Evolutionary conservation across 2,797 vertebrate species (phyloP), one percentile per base, ranked within the genome.

Genomic region (Huso huso): DNA sequence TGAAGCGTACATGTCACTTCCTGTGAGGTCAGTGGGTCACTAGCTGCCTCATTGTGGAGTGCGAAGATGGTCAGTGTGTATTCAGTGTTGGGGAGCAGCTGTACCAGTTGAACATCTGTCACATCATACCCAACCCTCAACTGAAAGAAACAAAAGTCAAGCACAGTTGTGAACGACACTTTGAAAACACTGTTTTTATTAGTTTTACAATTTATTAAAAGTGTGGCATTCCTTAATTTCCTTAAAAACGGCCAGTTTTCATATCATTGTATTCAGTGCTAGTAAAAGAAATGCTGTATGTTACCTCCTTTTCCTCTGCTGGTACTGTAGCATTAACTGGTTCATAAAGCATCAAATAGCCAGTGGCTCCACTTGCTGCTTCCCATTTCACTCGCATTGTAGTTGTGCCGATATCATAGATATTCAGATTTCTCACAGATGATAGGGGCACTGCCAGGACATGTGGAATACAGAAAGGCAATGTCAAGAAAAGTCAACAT

Each of bases 351-450:
- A 99, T 69, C 64, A 80, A 74, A 75, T 97, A 99, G 60, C 92
- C 92, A 0, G 87, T 93, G 64, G 94, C 94, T 2, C 90, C 92
- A 3, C 1, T 73, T 0, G 85, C 90, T 48, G 78, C 74, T 64
- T 90, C 86, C 96, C 96, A 98, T 10, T 80, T 87, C 67, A 94
- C 93, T 52, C 70, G 77, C 94, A 99, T 94, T 69, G 84, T 89
- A 69, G 79, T 93, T 4, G 87, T 75, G 58, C 81, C 88, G 77
- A 95, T 78, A 0, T 97, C 93, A 48, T 89, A 94, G 51, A 93
- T 90, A 2, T 79, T 84, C 82, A 97, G 71, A 72, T 83, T 90
- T 69, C 66, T 80, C 52, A 88, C 89, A 0, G 84, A 74, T 3
- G 91, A 75, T 61, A 97, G 82, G 3, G 93, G 89, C 83, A 95